Conservation (phyloP, 2,113 vertebrate species). For the Spea bombifrons region DNA sequence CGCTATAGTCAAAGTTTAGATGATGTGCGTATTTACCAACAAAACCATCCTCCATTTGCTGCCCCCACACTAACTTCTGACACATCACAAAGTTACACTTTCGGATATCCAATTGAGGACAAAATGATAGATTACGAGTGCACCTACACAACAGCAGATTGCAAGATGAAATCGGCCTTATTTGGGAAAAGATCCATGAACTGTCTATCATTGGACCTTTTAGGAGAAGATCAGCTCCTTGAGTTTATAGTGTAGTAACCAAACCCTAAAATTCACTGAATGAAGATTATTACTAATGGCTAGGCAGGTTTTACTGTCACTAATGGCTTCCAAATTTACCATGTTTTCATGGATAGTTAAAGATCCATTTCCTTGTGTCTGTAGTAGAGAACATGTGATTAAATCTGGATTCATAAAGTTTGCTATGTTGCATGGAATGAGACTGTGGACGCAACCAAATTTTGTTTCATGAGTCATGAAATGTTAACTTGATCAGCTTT, state of each 20-base stretch:
- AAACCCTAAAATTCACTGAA: not conserved
- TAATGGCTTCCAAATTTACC: not conserved
- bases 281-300: not conserved
- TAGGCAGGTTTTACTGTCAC: slow-evolving; percentile 6
- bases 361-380: not conserved
- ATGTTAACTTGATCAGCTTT: not conserved
- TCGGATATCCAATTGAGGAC: slow-evolving; percentile 61
- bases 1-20: slow-evolving; percentile 75
- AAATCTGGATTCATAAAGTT: not conserved
- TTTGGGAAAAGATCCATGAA: slow-evolving; percentile 72
- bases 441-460: not conserved
- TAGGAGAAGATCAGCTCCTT: slow-evolving; percentile 69
- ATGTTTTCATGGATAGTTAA: not conserved
- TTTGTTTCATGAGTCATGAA: not conserved
- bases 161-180: slow-evolving; percentile 70
- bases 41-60: slow-evolving; percentile 43
- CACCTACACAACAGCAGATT: slow-evolving; percentile 61
- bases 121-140: slow-evolving; percentile 62
- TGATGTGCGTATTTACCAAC: slow-evolving; percentile 62
- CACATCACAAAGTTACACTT: slow-evolving; percentile 71
- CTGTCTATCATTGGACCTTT: slow-evolving; percentile 73
- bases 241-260: slow-evolving; percentile 73
- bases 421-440: not conserved
- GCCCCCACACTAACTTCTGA: slow-evolving; percentile 60
- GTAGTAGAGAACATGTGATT: not conserved